Base-by-base conservation (phyloP, 2,797 vertebrate genomes). In the Mus caroli region DNA sequence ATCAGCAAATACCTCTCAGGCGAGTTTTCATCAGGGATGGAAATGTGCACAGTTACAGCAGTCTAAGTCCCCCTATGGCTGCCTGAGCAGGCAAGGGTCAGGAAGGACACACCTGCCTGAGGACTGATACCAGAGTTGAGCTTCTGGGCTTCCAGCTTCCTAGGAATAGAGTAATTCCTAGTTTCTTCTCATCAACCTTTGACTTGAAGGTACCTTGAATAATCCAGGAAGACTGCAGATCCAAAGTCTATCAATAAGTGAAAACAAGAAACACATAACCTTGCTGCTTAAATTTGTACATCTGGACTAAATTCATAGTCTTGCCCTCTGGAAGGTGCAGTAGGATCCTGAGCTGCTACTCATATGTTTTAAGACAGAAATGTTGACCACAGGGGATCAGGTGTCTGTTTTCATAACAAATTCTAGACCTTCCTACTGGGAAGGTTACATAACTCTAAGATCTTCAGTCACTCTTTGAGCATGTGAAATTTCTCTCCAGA, bases 1-100 rank as follows among this genome's bases (percentile, higher is more conserved):
- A 98, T 98, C 98, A 97, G 98, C 98, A 98, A 98, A 98, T 97
- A 97, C 97, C 96, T 98, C 97, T 98, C 97, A 92, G 96, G 97
- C 95, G 93, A 97, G 96, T 98, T 98, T 98, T 98, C 98, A 98
- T 98, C 98, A 98, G 98, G 97, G 97, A 97, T 97, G 96, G 98
- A 98, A 97, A 98, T 97, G 22, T 89, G 88, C 88, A 89, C 93
- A 94, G 94, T 92, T 96, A 90, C 94, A 80, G 88, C 62, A 1
- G 50, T 91, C 90, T 76, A 75, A 92, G 82, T 64, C n/a, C 62
- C 75, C 88, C 22, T 0, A 24, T 37, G 54, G 31, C 78, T 71
- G 50, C 62, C 60, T 43, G 73, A 77, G 46, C 40, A 86, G 85
- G 84, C 67, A 46, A 79, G 89, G 78, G 60, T 92, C 69, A 75